Evolutionary conservation across 30 jellyfish, hydroid and myxozoan species (phyloP).

Genomic region (Hydractinia symbiolongicarpus): DNA sequence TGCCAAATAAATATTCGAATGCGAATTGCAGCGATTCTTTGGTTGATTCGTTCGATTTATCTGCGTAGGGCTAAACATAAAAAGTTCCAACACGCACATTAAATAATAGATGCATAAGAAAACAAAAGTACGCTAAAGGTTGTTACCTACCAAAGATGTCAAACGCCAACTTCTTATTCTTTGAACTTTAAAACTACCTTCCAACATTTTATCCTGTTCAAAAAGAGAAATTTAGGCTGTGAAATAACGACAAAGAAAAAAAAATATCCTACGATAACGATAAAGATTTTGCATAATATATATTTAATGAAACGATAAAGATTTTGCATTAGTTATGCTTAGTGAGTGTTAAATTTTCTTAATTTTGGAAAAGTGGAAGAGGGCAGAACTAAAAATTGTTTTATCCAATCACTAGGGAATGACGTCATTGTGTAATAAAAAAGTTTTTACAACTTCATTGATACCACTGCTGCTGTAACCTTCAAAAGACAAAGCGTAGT

Average conservation of each 20-base stretch:
- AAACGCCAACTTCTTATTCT: slow-evolving; percentile 73
- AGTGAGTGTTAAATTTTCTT: no score
- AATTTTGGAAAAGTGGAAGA: no score
- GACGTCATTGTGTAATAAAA: no score
- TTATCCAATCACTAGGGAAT: no score
- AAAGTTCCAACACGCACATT: not conserved
- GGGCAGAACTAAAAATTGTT: no score
- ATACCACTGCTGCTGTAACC: no score
- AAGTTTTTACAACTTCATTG: no score
- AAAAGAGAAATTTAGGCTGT: not conserved
- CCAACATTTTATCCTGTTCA: slow-evolving; percentile 43
- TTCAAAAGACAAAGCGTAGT: no score
- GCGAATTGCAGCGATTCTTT: slow-evolving; percentile 50
- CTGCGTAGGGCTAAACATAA: not conserved
- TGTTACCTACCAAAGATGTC: slow-evolving; percentile 43
- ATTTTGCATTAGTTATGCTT: no score
- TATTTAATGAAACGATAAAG: no score
- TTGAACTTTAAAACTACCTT: slow-evolving; percentile 71
- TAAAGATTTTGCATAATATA: not conserved
- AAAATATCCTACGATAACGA: not conserved
- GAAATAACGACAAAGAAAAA: not conserved
- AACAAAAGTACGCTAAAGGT: not conserved
- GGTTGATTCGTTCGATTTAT: not conserved
- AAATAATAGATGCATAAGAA: not conserved
- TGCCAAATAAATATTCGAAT: slow-evolving; percentile 78